Percentiles rank a stretch among this genome's conserved stretches.
phyloP scores from a whole-genome alignment of 2,888 invertebrate species.

The Lasioglossum villosulum region DNA sequence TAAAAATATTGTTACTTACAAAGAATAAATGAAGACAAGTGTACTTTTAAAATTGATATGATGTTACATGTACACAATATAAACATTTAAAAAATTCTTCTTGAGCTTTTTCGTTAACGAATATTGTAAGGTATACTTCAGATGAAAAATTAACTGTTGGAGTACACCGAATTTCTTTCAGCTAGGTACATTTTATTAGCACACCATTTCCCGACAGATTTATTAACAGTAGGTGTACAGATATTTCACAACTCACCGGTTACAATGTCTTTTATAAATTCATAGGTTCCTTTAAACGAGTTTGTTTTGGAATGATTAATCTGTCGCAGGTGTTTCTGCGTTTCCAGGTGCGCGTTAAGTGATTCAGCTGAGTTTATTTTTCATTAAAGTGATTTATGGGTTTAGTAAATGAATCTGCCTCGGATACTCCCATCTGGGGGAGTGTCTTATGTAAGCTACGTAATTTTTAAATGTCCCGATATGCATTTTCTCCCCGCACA shows the following conservation, averaged over 20 bases:
- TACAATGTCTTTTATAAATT: not conserved
- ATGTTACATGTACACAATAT: not conserved
- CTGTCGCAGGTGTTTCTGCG: slow-evolving; percentile 48
- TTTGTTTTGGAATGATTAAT: slow-evolving; percentile 38
- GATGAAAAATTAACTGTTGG: slow-evolving; percentile 3
- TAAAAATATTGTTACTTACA: not conserved
- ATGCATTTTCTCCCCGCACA: not conserved
- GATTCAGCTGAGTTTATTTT: slow-evolving; percentile 20
- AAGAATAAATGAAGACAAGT: not conserved
- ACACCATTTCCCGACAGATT: not conserved
- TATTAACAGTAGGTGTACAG: not conserved
- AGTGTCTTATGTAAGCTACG: not conserved
- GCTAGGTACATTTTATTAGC: not conserved
- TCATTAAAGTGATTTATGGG: not conserved
- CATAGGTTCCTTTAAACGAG: not conserved
- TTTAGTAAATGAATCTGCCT: not conserved
- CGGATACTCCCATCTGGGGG: not conserved
- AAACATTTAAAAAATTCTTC: not conserved
- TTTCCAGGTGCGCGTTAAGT: slow-evolving; percentile 31
- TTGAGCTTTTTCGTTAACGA: not conserved
- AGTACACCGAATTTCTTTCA: not conserved
- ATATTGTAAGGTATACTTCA: not conserved
- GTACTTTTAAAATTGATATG: not conserved
- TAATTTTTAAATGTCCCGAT: not conserved
- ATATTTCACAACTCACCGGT: not conserved